Percentiles rank a stretch among this genome's conserved stretches.
Evolutionary conservation across 2,797 vertebrate species (phyloP).

Genomic region (Remorina albescens): DNA sequence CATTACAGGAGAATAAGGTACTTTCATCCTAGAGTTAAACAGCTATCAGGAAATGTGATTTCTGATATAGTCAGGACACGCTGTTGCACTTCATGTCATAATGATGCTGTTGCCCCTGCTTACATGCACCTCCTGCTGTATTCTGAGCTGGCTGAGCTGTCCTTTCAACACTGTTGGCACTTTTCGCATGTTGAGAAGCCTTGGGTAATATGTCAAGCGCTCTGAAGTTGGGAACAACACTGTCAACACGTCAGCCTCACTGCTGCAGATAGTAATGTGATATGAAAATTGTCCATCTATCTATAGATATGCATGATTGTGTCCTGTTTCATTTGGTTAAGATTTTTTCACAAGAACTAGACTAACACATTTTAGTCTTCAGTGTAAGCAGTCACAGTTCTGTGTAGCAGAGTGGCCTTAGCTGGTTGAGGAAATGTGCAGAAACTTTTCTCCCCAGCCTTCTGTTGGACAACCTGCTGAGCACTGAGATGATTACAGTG

Average conservation of each 20-base stretch:
- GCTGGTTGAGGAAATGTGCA: slow-evolving; percentile 54
- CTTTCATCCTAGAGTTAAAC: slow-evolving; percentile 53
- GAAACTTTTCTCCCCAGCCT: slow-evolving; percentile 73
- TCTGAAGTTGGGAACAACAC: slow-evolving; percentile 29
- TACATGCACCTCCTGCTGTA: slow-evolving; percentile 32
- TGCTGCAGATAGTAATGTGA: slow-evolving; percentile 37
- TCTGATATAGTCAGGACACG: slow-evolving; percentile 40
- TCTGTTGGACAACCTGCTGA: slow-evolving; percentile 79
- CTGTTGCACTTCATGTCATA: slow-evolving; percentile 17
- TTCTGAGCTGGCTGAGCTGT: slow-evolving; percentile 21
- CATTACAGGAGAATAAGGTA: slow-evolving; percentile 53
- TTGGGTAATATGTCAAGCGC: slow-evolving; percentile 43
- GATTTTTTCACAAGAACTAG: slow-evolving; percentile 2
- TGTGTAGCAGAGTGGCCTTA: slow-evolving; percentile 21
- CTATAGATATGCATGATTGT: slow-evolving; percentile 24
- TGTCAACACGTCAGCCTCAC: slow-evolving; percentile 35
- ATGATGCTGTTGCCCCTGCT: slow-evolving; percentile 38
- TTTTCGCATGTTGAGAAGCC: slow-evolving; percentile 37
- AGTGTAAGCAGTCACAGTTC: slow-evolving; percentile 6
- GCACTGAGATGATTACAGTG: slow-evolving; percentile 78
- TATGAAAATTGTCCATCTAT: slow-evolving; percentile 30
- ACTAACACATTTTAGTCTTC: slow-evolving; percentile 10
- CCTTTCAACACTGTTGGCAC: slow-evolving; percentile 32
- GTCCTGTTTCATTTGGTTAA: slow-evolving; percentile 17
- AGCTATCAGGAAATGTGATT: slow-evolving; percentile 58